phyloP scores from a whole-genome alignment of 2,113 vertebrate species.

The Thryonomys swinderianus region DNA sequence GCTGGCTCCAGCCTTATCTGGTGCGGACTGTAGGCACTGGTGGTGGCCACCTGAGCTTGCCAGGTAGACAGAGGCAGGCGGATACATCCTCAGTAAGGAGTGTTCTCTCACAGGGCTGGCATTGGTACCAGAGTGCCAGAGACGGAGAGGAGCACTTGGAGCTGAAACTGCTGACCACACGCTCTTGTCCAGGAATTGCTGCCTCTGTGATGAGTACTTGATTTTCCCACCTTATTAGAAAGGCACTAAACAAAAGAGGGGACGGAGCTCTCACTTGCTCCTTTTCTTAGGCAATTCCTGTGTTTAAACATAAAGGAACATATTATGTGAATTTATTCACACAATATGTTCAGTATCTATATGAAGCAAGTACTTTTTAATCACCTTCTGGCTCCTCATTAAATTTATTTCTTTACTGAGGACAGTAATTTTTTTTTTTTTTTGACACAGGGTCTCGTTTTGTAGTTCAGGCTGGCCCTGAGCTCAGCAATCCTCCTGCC shows the following conservation, averaged over 20 bases:
- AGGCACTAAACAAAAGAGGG: background rate
- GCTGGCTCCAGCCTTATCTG: background rate
- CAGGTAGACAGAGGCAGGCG: background rate
- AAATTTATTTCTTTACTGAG: background rate
- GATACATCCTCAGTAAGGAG: background rate
- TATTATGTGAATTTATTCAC: background rate
- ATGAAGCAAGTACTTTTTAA: background rate
- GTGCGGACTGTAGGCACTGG: background rate
- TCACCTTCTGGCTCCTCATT: background rate
- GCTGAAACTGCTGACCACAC: background rate
- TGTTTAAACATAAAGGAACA: background rate
- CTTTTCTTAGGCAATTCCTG: background rate
- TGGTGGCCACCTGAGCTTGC: background rate
- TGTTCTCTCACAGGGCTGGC: background rate
- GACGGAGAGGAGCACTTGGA: background rate
- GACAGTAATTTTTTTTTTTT: too few relatives aligned
- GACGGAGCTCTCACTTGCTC: background rate
- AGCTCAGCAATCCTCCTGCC: too few relatives aligned
- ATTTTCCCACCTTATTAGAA: background rate
- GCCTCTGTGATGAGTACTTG: background rate
- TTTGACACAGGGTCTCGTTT: too few relatives aligned
- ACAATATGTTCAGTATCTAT: slow-evolving; percentile 3
- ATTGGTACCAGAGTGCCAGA: background rate
- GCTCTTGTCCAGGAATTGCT: background rate
- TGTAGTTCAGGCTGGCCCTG: too few relatives aligned